These are phyloP conservation scores for Scaptomyza flava DNA, from an alignment of 2,888 invertebrate genomes.

Conservation along the genomic window DNA sequence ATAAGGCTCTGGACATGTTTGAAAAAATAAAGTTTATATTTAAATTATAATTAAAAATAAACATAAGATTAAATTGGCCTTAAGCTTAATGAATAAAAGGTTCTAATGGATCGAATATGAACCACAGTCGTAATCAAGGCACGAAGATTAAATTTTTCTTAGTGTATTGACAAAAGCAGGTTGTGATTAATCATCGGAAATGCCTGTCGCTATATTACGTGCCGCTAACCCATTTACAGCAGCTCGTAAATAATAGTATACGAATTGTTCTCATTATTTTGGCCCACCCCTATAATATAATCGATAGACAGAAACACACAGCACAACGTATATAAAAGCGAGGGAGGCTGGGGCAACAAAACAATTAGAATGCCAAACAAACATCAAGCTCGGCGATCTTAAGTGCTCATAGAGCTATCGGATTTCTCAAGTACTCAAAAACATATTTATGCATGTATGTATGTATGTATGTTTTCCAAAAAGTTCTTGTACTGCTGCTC, in stretches of 20 bases:
- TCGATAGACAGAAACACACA: constrained; percentile 18
- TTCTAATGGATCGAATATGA: too few species aligned
- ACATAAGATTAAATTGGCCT: too few species aligned
- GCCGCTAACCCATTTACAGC: constrained; percentile 74
- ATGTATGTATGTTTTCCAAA: constrained; percentile 14
- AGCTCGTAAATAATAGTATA: constrained; percentile 66
- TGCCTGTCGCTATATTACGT: constrained; percentile 73
- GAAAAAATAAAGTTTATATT: too few species aligned
- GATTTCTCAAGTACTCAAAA: constrained; percentile 67
- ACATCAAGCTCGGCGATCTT: constrained; percentile 74
- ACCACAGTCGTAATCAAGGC: too few species aligned
- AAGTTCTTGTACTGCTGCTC: constrained; percentile 53
- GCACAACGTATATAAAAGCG: constrained; percentile 30
- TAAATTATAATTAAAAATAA: too few species aligned
- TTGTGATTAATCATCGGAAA: constrained; percentile 71
- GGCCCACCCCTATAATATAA: constrained; percentile 39
- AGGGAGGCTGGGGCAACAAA: constrained; percentile 35
- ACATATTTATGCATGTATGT: neutral
- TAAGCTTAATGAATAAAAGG: too few species aligned
- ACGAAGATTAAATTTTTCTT: neutral
- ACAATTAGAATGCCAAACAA: constrained; percentile 52
- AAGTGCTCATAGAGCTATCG: constrained; percentile 72
- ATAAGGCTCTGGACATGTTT: too few species aligned
- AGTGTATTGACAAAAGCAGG: constrained; percentile 32
- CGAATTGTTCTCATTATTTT: neutral